Conservation (phyloP, 2,888 invertebrate genomes). For the Thecocarcelia acutangulata region DNA sequence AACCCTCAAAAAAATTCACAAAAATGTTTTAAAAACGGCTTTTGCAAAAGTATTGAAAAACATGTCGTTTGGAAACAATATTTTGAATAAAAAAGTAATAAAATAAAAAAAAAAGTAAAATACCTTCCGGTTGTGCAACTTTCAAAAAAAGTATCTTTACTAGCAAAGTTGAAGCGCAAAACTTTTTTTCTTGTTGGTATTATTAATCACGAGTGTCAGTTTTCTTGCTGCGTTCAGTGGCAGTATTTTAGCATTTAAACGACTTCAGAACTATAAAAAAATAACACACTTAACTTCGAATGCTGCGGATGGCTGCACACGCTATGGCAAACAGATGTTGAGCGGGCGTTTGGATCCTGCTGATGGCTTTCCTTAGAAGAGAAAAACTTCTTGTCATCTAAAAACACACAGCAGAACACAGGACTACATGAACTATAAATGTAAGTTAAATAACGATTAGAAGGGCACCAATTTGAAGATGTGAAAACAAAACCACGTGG, state of each 20-base stretch:
- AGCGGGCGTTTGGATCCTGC: slow-evolving; percentile 32
- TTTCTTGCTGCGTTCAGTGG: slow-evolving; percentile 27
- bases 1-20: no score
- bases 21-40: no score
- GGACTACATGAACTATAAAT: background rate
- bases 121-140: no score
- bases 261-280: slow-evolving; percentile 19
- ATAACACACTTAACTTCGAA: slow-evolving; percentile 25
- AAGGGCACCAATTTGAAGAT: background rate
- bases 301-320: background rate
- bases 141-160: no score
- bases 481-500: background rate
- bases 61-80: no score
- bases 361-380: slow-evolving; percentile 3
- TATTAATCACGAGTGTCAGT: slow-evolving; percentile 1
- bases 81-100: no score
- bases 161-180: background rate
- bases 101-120: no score
- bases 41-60: no score
- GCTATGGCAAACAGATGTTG: slow-evolving; percentile 1
- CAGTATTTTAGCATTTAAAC: slow-evolving; percentile 38
- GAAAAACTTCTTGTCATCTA: slow-evolving; percentile 12
- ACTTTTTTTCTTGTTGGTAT: slow-evolving; percentile 19
- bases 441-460: background rate
- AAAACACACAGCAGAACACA: slow-evolving; percentile 7